Percentiles rank a stretch among this genome's conserved stretches.
These are phyloP conservation scores for Microcebus murinus DNA, from an alignment of 2,113 vertebrate genomes.

Conservation along the genomic window DNA sequence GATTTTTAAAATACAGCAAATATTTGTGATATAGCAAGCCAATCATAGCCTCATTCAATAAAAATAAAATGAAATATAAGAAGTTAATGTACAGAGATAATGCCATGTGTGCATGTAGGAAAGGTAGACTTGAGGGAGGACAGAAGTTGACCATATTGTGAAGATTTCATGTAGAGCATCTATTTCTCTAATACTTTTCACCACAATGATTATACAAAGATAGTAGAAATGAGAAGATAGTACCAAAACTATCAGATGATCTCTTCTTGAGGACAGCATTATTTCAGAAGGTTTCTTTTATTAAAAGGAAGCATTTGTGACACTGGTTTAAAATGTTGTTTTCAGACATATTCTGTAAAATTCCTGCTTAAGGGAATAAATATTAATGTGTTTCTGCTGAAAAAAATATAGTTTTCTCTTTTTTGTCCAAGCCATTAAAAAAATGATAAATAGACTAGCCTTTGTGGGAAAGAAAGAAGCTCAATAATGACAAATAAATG, in stretches of 20 bases:
- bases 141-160: neutral
- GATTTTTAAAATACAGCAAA: slow-evolving; percentile 28
- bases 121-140: neutral
- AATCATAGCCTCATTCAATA: neutral
- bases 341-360: slow-evolving; percentile 6
- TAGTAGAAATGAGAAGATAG: neutral
- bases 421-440: neutral
- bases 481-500: neutral
- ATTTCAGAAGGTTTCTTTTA: neutral
- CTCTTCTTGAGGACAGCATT: neutral
- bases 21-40: neutral
- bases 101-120: fast-evolving
- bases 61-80: neutral
- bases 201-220: neutral
- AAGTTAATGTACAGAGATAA: neutral
- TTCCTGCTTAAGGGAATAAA: neutral
- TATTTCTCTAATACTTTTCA: neutral
- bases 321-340: neutral
- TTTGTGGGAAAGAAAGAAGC: slow-evolving; percentile 28
- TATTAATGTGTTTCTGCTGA: neutral
- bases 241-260: neutral
- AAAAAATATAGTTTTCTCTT: neutral
- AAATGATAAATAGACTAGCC: neutral
- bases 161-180: neutral
- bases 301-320: neutral